phyloP scores from a whole-genome alignment of 2,797 vertebrate species.

The Coracias cyanogaster region DNA sequence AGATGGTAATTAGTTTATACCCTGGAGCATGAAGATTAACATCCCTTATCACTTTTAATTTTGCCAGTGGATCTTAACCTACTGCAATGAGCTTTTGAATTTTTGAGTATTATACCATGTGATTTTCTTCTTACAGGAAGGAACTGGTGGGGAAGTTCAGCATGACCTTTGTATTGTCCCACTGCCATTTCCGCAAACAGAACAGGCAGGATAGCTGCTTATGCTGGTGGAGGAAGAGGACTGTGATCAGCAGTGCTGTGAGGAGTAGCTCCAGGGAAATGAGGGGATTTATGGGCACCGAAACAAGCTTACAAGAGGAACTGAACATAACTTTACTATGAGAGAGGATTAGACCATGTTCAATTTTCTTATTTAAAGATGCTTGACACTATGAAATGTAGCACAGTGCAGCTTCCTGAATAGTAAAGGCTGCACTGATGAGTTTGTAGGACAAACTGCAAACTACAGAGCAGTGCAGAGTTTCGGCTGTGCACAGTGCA shows the following conservation, averaged over 20 bases:
- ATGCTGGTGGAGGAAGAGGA: background rate
- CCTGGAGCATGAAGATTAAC: slow-evolving; percentile 75
- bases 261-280: background rate
- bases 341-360: background rate
- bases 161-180: background rate
- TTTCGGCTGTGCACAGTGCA: background rate
- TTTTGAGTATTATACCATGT: background rate
- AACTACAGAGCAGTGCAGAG: background rate
- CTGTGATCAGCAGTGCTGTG: background rate
- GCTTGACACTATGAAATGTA: background rate
- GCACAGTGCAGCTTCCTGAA: background rate
- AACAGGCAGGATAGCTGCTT: background rate
- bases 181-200: background rate
- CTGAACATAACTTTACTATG: background rate
- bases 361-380: background rate
- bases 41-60: slow-evolving; percentile 72
- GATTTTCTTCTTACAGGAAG: background rate
- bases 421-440: background rate
- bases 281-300: background rate
- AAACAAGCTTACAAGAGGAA: background rate
- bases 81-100: slow-evolving; percentile 52
- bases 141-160: background rate
- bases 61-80: slow-evolving; percentile 67
- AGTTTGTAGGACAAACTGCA: background rate
- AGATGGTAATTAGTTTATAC: slow-evolving; percentile 75